These are phyloP conservation scores for Lysiphlebus fabarum DNA, from an alignment of 1,140 invertebrate genomes.

Conservation along the genomic window DNA sequence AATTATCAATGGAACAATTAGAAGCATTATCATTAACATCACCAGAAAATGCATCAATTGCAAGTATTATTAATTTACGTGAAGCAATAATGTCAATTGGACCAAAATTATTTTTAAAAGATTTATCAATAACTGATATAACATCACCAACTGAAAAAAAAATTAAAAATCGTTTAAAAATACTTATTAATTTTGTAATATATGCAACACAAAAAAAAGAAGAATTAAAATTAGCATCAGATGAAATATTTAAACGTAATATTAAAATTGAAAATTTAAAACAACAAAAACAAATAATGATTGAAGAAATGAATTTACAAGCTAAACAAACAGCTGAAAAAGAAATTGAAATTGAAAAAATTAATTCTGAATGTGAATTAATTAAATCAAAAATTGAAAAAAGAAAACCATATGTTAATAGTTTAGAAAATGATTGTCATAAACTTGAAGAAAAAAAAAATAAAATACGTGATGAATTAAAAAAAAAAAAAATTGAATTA, in stretches of 20 bases:
- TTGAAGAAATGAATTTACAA: constrained; percentile 27
- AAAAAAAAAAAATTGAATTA: too few species aligned
- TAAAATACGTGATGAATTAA: too few species aligned
- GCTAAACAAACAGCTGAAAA: constrained; percentile 19
- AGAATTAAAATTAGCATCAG: constrained; percentile 28
- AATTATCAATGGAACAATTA: constrained; percentile 34
- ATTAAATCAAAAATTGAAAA: constrained; percentile 23
- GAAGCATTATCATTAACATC: constrained; percentile 20
- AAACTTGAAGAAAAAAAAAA: too few species aligned
- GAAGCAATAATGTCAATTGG: constrained; percentile 31
- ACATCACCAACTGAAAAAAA: constrained; percentile 37
- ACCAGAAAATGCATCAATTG: constrained; percentile 28
- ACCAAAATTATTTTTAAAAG: constrained; percentile 35
- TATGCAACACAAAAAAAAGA: constrained; percentile 32
- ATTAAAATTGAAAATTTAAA: constrained; percentile 21
- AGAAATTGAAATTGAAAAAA: constrained; percentile 29
- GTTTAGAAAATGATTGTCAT: too few species aligned
- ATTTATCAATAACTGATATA: constrained; percentile 38
- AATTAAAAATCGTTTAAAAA: constrained; percentile 31
- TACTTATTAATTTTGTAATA: constrained; percentile 38
- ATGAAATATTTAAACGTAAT: constrained; percentile 9
- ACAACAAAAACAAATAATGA: constrained; percentile 27
- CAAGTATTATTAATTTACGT: constrained; percentile 35
- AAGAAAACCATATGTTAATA: constrained; percentile 5
- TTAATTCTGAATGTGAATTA: constrained; percentile 16